phyloP scores from a whole-genome alignment of 2,797 vertebrate species.

The Gymnothorax reevesii region DNA sequence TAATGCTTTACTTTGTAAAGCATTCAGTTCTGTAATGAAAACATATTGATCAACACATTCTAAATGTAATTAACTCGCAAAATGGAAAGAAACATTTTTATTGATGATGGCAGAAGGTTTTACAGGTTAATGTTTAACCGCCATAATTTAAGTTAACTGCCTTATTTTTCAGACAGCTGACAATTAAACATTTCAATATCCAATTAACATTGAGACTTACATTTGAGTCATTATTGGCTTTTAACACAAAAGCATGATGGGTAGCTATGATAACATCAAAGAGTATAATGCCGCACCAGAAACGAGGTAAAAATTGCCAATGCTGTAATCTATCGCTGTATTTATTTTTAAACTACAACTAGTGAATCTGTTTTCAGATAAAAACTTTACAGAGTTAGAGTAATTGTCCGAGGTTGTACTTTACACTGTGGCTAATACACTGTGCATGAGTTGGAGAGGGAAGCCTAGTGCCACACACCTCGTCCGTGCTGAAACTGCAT shows the following conservation, averaged over 20 bases:
- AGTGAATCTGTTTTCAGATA: neutral
- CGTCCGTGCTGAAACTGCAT: conserved; percentile 82
- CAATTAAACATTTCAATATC: neutral
- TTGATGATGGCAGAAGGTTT: neutral
- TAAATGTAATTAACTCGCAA: neutral
- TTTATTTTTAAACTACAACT: neutral
- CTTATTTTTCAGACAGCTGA: neutral
- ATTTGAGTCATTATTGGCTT: neutral
- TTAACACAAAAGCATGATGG: neutral
- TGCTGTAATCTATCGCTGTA: no score
- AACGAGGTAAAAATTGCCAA: no score
- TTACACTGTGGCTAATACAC: neutral
- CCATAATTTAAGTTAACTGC: neutral
- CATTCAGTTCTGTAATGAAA: neutral
- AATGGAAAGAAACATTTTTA: neutral
- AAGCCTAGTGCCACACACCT: conserved; percentile 58
- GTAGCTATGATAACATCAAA: neutral
- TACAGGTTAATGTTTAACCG: neutral
- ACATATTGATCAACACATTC: neutral
- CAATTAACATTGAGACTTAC: neutral
- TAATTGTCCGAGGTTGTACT: neutral
- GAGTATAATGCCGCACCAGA: neutral
- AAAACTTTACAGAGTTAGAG: neutral
- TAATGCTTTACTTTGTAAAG: neutral
- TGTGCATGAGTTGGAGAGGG: neutral